Percentiles rank a stretch among this genome's conserved stretches.
These are phyloP conservation scores for Melieria omissa DNA, from an alignment of 2,888 invertebrate species.

Conservation along the genomic window DNA sequence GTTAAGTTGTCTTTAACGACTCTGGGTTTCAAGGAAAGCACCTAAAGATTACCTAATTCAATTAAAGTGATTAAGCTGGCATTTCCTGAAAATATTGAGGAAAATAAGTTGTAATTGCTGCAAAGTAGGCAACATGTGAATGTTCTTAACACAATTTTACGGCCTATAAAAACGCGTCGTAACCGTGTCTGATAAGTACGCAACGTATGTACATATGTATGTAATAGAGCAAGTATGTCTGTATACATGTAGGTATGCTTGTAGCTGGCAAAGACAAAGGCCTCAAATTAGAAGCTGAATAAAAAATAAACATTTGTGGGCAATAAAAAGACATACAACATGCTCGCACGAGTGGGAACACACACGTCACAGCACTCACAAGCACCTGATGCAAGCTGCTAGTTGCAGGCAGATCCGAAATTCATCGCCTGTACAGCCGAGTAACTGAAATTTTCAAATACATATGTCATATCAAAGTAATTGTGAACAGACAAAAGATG, in stretches of 20 bases:
- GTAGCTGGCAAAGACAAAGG: too few relatives aligned
- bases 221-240: too few relatives aligned
- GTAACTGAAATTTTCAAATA: too few relatives aligned
- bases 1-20: too few relatives aligned
- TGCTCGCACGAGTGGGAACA: not conserved
- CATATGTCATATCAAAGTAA: too few relatives aligned
- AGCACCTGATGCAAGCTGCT: too few relatives aligned
- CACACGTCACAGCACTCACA: too few relatives aligned
- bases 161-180: slow-evolving; percentile 42
- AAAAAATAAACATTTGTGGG: not conserved
- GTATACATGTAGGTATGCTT: too few relatives aligned
- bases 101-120: slow-evolving; percentile 31
- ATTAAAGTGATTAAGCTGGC: slow-evolving; percentile 37
- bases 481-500: too few relatives aligned
- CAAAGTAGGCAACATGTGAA: slow-evolving; percentile 30
- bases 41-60: slow-evolving; percentile 27
- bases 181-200: not conserved
- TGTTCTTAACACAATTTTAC: slow-evolving; percentile 45
- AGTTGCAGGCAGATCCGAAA: too few relatives aligned
- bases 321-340: not conserved
- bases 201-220: not conserved
- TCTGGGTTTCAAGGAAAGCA: not conserved
- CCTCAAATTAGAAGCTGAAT: too few relatives aligned
- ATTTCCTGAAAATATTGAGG: slow-evolving; percentile 32
- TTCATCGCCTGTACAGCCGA: too few relatives aligned